phyloP scores from a whole-genome alignment of 2,113 vertebrate species.

The Tricholaema leucomelas region DNA sequence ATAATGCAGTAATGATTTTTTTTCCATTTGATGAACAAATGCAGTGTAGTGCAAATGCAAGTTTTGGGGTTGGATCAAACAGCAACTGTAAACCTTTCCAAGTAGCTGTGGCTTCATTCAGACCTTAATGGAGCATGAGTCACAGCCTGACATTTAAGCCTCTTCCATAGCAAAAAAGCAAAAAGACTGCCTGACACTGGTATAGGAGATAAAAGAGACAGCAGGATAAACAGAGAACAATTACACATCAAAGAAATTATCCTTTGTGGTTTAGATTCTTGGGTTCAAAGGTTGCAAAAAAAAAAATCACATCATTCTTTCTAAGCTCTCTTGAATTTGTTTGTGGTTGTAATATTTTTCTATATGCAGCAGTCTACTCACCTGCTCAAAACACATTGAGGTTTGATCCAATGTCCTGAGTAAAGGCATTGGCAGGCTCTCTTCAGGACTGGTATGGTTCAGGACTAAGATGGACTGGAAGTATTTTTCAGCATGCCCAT shows the following conservation, averaged over 20 bases:
- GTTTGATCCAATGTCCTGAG: neutral
- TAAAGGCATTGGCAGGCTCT: neutral
- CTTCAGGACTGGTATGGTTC: neutral
- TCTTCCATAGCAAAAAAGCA: neutral
- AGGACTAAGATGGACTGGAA: neutral
- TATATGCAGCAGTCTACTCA: neutral
- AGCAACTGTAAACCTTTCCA: constrained; percentile 48
- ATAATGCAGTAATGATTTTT: neutral
- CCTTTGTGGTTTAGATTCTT: neutral
- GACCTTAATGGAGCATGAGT: constrained; percentile 29
- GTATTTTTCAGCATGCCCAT: neutral
- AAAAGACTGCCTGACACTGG: neutral
- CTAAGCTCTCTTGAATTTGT: neutral
- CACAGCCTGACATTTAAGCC: neutral
- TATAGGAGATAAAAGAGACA: neutral
- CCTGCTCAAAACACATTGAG: neutral
- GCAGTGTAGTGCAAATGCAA: neutral
- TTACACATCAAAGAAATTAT: neutral
- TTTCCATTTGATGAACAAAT: constrained; percentile 38
- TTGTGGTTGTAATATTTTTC: neutral
- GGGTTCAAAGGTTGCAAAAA: neutral
- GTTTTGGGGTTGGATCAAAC: constrained; percentile 2
- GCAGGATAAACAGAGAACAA: neutral
- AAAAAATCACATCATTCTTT: neutral
- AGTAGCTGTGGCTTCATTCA: neutral